A percentile compares a stretch with the other conserved stretches of the same genome.
Conservation (phyloP, 2,113 vertebrate genomes). For the Polypterus bichir region DNA sequence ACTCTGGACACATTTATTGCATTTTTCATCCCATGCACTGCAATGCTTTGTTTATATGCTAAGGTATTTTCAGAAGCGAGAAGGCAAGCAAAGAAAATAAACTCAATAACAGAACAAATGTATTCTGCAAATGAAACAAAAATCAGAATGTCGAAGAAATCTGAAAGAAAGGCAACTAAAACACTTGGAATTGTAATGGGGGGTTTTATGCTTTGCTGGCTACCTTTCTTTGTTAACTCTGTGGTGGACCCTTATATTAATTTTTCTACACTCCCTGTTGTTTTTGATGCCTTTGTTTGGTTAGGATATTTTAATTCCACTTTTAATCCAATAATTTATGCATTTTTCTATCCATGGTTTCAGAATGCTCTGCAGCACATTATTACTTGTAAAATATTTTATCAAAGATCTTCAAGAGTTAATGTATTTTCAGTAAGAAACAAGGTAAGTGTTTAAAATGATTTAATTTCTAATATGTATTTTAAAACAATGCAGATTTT, state of each 20-base stretch:
- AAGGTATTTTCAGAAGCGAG: conserved; percentile 25
- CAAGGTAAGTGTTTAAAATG: too few species aligned
- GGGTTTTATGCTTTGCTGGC: conserved; percentile 28
- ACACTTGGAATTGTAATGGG: conserved; percentile 31
- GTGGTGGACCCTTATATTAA: conserved; percentile 23
- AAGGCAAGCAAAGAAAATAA: conserved; percentile 21
- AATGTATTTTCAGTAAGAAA: conserved; percentile 14
- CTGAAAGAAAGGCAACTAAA: conserved; percentile 32
- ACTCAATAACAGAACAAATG: conserved; percentile 8
- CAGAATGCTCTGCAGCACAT: conserved; percentile 28
- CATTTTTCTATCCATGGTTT: conserved; percentile 33
- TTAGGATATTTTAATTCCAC: conserved; percentile 31
- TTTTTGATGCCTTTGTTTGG: conserved; percentile 30
- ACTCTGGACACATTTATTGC: conserved; percentile 14
- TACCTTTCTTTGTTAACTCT: conserved; percentile 27
- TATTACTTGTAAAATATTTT: conserved; percentile 28
- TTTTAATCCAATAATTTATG: conserved; percentile 34
- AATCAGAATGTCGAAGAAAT: conserved; percentile 10
- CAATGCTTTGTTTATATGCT: conserved; percentile 29
- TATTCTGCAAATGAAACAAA: neutral
- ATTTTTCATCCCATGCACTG: conserved; percentile 21
- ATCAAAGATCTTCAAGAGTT: conserved; percentile 19
- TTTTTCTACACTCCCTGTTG: conserved; percentile 22
- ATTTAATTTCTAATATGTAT: too few species aligned
- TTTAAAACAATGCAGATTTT: too few species aligned